These are phyloP conservation scores for Melinopterus prodromus DNA, from an alignment of 2,888 invertebrate genomes.

Conservation along the genomic window DNA sequence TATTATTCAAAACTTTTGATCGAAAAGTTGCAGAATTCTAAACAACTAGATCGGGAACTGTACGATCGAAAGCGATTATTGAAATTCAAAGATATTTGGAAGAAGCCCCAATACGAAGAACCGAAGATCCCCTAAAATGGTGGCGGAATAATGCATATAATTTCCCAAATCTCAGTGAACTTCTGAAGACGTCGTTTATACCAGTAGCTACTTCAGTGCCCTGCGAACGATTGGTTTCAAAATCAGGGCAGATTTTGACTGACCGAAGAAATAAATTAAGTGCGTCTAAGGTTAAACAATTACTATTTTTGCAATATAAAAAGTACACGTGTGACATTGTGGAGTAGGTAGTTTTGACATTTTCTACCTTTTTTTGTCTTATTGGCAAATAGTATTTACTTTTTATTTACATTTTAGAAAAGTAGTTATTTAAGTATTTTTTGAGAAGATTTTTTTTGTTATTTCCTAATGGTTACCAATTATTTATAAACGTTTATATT, in stretches of 20 bases:
- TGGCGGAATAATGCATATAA: no score
- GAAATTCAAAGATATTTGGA: constrained; percentile 4
- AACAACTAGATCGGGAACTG: constrained; percentile 10
- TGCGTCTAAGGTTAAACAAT: not conserved
- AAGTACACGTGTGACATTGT: not conserved
- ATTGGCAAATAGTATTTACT: not conserved
- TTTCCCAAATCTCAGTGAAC: no score
- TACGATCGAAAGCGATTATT: not conserved
- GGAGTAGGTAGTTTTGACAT: not conserved
- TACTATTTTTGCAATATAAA: not conserved
- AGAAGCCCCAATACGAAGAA: no score
- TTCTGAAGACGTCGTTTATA: no score
- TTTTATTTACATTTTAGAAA: not conserved
- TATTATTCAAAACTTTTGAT: constrained; percentile 8
- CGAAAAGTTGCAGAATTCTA: constrained; percentile 13
- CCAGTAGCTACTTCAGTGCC: not conserved
- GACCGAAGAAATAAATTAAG: constrained; percentile 4
- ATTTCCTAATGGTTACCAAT: not conserved
- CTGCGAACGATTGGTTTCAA: not conserved
- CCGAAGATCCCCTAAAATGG: no score
- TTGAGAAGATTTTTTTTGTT: not conserved
- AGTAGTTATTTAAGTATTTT: not conserved
- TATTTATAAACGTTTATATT: not conserved
- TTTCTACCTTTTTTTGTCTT: not conserved
- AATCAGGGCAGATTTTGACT: not conserved